Evolutionary conservation across 1,140 invertebrate genomes (phyloP).

Genomic region (Scaptodrosophila lebanonensis): DNA sequence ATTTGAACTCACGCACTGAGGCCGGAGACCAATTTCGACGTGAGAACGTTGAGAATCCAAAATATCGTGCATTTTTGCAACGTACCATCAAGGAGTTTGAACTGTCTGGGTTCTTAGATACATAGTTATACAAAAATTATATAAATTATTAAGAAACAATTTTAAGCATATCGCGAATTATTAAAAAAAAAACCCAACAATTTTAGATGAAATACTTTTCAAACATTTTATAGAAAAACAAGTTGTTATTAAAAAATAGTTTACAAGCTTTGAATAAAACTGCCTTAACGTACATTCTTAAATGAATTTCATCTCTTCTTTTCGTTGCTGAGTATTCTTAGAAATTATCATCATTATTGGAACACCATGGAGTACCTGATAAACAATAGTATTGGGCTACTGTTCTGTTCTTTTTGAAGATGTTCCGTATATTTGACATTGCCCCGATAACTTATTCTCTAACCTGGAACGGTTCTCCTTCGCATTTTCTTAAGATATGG

Average conservation of each 20-base stretch:
- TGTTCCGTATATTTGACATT: no score
- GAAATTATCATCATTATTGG: neutral
- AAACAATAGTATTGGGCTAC: neutral
- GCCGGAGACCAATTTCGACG: slow-evolving; percentile 59
- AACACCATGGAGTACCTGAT: neutral
- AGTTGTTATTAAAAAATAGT: neutral
- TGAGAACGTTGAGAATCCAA: slow-evolving; percentile 70
- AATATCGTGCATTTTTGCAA: slow-evolving; percentile 69
- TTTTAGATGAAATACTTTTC: neutral
- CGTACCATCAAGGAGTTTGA: slow-evolving; percentile 72
- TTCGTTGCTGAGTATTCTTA: neutral
- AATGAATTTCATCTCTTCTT: no score
- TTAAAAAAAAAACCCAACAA: slow-evolving; percentile 10
- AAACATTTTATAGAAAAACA: neutral
- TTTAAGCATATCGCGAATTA: neutral
- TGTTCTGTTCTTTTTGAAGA: no score
- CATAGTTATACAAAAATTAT: slow-evolving; percentile 14
- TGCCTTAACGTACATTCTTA: no score
- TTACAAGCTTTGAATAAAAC: neutral
- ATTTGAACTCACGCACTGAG: slow-evolving; percentile 58
- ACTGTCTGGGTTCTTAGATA: slow-evolving; percentile 64
- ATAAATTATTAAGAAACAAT: neutral
- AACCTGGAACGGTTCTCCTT: no score
- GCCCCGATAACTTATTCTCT: no score
- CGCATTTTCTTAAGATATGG: no score